Evolutionary conservation across 2,113 vertebrate species (phyloP), one percentile per base, ranked within the genome.

Genomic region (Pimephales promelas): DNA sequence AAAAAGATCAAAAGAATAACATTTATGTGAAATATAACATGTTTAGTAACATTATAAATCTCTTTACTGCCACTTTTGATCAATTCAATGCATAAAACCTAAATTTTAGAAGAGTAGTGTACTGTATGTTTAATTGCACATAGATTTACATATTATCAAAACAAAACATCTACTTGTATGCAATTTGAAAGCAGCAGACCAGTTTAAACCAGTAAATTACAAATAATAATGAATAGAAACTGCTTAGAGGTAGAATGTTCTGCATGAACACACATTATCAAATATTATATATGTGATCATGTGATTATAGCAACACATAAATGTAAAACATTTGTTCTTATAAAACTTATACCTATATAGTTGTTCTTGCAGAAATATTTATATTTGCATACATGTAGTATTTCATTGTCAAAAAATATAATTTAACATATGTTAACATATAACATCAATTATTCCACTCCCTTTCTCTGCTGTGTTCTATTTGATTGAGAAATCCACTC

Each of bases 171-270:
- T 13, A 22, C n/a, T 43, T 71, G 36, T 26, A 43, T 45, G 22
- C 22, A 24, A 13, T 43, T 14, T 72, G 68, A 72, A 45, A 64
- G 16, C 61, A 31, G 5, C 26, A 62, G 26, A 66, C 36, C 31
- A 68, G 8, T 66, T 68, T 22, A 22, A 68, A 36, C 40, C 20
- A 70, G 2, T 70, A 70, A 40, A 68, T 68, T n/a, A 13, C 20
- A 40, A 70, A 70, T 70, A 40, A 36, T 11, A 36, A 70, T 70
- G n/a, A n/a, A 70, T 10, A 70, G 40, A 66, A 70, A 70, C 20
- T 11, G 66, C 36, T 40, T 40, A 70, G 34, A 70, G 20, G 64
- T 68, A 68, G 64, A 36, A 22, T 68, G 3, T 9, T 40, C 64
- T 10, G 10, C 18, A 66, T 22, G 18, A 31, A 34, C 28, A 59